Evolutionary conservation across 2,888 invertebrate species (phyloP).

Genomic region (Folsomia candida): DNA sequence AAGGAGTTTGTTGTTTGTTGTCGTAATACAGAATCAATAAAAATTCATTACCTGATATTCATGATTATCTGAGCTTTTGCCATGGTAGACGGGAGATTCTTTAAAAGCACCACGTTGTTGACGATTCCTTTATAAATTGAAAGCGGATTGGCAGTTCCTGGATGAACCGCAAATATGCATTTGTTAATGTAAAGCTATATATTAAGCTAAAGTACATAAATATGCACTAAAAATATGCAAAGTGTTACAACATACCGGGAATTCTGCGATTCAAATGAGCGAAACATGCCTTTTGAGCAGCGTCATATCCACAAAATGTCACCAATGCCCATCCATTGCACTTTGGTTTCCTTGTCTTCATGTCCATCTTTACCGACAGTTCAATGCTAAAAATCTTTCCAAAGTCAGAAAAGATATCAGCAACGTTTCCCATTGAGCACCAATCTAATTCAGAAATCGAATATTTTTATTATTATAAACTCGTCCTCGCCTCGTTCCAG

Average conservation of each 20-base stretch:
- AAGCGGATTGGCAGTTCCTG: conserved; percentile 39
- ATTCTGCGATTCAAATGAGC: conserved; percentile 41
- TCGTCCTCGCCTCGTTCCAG: too few relatives aligned
- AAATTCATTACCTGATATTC: too few relatives aligned
- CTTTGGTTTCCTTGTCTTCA: conserved; percentile 4
- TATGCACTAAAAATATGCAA: background rate
- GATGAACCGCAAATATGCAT: background rate
- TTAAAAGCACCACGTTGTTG: conserved; percentile 45
- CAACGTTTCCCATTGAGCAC: conserved; percentile 45
- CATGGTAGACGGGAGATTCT: conserved; percentile 42
- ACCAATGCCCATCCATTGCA: conserved; percentile 47
- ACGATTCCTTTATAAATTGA: conserved; percentile 48
- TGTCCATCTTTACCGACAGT: conserved; percentile 32
- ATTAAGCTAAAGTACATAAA: background rate
- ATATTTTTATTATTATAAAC: too few relatives aligned
- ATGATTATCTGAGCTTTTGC: conserved; percentile 41
- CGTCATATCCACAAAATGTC: conserved; percentile 42
- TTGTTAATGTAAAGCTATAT: background rate
- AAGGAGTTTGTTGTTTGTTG: too few relatives aligned
- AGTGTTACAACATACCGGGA: conserved; percentile 33
- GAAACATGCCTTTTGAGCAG: conserved; percentile 45
- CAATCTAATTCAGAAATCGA: conserved; percentile 31
- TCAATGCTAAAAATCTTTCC: conserved; percentile 47
- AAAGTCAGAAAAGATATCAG: conserved; percentile 41
- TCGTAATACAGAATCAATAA: too few relatives aligned